A percentile compares a stretch with the other conserved stretches of the same genome.
Conservation (phyloP, 35 echinoderm and acorn worm genomes). For the Diadema setosum region DNA sequence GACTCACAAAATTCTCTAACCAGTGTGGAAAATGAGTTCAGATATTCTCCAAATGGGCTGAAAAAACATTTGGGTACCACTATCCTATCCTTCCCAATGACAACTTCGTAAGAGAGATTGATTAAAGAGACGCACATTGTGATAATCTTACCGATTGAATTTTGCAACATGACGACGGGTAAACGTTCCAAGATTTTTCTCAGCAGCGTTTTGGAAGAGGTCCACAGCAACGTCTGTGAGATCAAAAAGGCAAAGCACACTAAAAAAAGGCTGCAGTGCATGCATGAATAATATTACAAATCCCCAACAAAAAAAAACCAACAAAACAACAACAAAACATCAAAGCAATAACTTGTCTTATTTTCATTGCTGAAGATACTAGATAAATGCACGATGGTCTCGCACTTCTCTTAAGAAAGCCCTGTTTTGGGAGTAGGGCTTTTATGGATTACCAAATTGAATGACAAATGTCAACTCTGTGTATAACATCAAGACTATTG, state of each 20-base stretch:
- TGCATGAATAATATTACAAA: neutral
- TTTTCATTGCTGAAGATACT: neutral
- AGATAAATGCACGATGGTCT: neutral
- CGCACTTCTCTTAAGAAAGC: too few relatives aligned
- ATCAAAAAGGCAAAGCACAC: neutral
- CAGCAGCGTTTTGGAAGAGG: conserved; percentile 33
- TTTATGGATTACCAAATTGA: too few relatives aligned
- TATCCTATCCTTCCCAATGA: neutral
- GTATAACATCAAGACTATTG: too few relatives aligned
- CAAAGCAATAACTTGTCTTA: neutral
- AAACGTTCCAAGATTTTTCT: conserved; percentile 10
- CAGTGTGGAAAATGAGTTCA: too few relatives aligned
- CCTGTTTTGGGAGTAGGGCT: too few relatives aligned
- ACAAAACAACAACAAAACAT: neutral
- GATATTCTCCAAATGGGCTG: neutral
- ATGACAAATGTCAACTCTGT: too few relatives aligned
- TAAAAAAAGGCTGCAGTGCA: neutral
- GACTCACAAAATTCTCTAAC: too few relatives aligned
- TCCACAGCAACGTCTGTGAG: conserved; percentile 51
- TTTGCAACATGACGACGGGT: conserved; percentile 49
- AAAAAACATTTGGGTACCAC: neutral
- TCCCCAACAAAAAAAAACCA: neutral
- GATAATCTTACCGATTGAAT: conserved; percentile 38
- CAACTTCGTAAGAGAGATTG: neutral
- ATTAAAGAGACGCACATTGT: neutral